Evolutionary conservation across 2,113 vertebrate genomes (phyloP).

Genomic region (Colaptes auratus): DNA sequence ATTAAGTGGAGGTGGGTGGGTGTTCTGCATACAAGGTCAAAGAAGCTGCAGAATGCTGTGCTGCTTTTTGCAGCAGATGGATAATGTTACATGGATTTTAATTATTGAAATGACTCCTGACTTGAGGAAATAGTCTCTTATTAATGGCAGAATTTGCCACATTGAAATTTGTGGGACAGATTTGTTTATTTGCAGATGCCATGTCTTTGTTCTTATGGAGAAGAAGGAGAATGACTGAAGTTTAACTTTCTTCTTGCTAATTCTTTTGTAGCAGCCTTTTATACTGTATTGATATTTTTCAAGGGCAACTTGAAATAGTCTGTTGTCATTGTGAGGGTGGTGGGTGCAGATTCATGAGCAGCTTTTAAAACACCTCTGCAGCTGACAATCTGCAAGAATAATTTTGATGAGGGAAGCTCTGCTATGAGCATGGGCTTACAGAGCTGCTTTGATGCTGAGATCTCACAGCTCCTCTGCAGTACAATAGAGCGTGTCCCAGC

Average conservation of each 20-base stretch:
- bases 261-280: background rate
- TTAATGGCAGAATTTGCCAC: background rate
- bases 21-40: slow-evolving; percentile 37
- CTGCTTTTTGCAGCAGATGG: slow-evolving; percentile 35
- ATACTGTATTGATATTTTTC: background rate
- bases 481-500: background rate
- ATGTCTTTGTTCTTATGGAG: background rate
- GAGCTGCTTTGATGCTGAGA: background rate
- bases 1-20: background rate
- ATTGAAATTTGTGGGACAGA: slow-evolving; percentile 10
- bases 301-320: background rate
- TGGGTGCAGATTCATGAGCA: background rate
- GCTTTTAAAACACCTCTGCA: slow-evolving; percentile 4
- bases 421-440: background rate
- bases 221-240: background rate
- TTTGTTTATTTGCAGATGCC: background rate
- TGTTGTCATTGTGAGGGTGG: background rate
- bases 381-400: background rate
- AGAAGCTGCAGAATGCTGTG: background rate
- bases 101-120: slow-evolving; percentile 42
- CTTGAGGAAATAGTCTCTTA: slow-evolving; percentile 11
- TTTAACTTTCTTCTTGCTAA: background rate
- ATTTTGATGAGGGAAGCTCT: background rate
- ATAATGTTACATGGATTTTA: slow-evolving; percentile 24
- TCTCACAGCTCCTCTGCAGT: background rate